Percentiles rank a stretch among this genome's conserved stretches.
phyloP scores from a whole-genome alignment of 2,113 vertebrate genomes.

The Pseudorhombus dupliciocellatus region DNA sequence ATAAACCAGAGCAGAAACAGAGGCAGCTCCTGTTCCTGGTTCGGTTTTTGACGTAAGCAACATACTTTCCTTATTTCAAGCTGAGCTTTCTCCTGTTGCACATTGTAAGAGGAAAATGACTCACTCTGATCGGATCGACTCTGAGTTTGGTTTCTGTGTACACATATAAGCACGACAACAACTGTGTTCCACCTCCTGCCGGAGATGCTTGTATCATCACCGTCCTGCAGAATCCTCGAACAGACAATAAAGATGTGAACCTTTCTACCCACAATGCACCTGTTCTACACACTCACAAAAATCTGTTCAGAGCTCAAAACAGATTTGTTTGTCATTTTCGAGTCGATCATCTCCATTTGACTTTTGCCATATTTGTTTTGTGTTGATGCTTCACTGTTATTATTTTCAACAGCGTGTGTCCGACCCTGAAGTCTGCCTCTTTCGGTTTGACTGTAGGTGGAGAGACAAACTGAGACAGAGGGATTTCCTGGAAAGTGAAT shows the following conservation, averaged over 20 bases:
- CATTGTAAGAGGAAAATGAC: neutral
- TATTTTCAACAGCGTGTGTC: neutral
- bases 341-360: neutral
- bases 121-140: neutral
- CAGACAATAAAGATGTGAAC: too few species aligned
- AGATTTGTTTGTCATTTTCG: neutral
- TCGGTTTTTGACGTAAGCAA: neutral
- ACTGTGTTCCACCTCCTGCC: too few species aligned
- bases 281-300: too few species aligned
- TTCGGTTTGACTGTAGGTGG: too few species aligned
- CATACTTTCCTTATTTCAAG: neutral
- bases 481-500: neutral
- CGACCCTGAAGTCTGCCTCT: too few species aligned
- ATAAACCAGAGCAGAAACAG: neutral
- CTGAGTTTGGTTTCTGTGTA: neutral
- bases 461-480: neutral
- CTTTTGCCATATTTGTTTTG: neutral
- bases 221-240: too few species aligned
- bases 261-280: too few species aligned
- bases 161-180: neutral
- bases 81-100: neutral
- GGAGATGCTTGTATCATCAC: too few species aligned
- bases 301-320: neutral
- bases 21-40: conserved; percentile 1
- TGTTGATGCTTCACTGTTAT: neutral